Evolutionary conservation across 2,888 invertebrate species (phyloP).

Genomic region (Hanleya hanleyi): DNA sequence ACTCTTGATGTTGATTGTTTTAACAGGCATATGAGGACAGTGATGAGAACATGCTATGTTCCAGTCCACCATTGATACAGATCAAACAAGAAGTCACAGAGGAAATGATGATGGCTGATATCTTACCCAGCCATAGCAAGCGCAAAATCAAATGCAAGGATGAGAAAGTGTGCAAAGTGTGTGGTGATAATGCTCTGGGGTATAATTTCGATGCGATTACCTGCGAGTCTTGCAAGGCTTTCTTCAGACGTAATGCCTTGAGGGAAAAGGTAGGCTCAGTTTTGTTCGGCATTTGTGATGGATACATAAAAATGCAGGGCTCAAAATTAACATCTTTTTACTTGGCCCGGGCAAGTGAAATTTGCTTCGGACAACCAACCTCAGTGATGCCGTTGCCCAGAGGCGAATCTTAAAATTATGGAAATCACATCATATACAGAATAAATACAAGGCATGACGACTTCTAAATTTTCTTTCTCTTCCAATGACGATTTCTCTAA

Average conservation of each 20-base stretch:
- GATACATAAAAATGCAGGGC: no score
- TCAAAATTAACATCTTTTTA: no score
- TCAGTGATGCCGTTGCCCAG: no score
- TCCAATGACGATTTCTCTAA: no score
- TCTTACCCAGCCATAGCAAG: constrained; percentile 10
- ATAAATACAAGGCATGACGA: no score
- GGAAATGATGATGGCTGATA: constrained; percentile 8
- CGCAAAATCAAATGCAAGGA: constrained; percentile 30
- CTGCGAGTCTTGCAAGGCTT: constrained; percentile 97
- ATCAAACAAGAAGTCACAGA: constrained; percentile 10
- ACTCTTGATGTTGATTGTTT: no score
- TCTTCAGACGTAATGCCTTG: constrained; percentile 93
- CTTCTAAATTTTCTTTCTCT: no score
- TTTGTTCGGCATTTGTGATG: no score
- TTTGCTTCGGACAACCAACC: no score
- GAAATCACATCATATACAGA: no score
- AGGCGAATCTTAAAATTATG: no score
- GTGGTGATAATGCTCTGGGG: constrained; percentile 91
- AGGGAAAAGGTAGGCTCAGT: constrained; percentile 76
- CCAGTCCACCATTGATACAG: not conserved
- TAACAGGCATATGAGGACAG: not conserved
- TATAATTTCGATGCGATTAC: constrained; percentile 96
- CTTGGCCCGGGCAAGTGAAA: no score
- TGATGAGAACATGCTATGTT: not conserved
- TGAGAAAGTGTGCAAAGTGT: constrained; percentile 69